phyloP scores from a whole-genome alignment of 1,140 invertebrate species.

The Oreohelix idahoensis region DNA sequence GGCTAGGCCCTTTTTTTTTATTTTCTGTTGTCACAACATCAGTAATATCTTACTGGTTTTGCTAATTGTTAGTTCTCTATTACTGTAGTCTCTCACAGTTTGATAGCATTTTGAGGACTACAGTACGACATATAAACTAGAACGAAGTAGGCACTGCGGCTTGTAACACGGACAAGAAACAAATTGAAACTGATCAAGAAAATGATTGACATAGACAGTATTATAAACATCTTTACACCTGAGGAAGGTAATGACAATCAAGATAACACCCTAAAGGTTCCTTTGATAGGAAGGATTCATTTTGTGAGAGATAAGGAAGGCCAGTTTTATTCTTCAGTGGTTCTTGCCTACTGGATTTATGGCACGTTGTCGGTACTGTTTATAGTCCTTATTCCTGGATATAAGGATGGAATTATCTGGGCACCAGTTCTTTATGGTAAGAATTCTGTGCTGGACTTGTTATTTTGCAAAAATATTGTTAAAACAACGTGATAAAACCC shows the following conservation, averaged over 20 bases:
- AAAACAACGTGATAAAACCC: too few relatives aligned
- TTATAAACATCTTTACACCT: conserved; percentile 17
- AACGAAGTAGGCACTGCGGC: neutral
- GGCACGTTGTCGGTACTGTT: conserved; percentile 50
- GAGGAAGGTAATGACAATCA: neutral
- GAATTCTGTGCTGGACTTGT: too few relatives aligned
- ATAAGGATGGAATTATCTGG: conserved; percentile 49
- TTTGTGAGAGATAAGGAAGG: conserved; percentile 58
- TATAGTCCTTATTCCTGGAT: conserved; percentile 55
- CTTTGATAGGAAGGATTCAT: conserved; percentile 46
- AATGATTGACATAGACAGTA: conserved; percentile 14
- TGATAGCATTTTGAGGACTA: neutral
- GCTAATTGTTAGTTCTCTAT: too few relatives aligned
- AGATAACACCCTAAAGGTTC: conserved; percentile 25
- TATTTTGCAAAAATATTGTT: too few relatives aligned
- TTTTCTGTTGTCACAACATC: too few relatives aligned
- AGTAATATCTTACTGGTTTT: too few relatives aligned
- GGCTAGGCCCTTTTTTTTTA: too few relatives aligned
- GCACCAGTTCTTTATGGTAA: conserved; percentile 49
- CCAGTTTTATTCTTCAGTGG: conserved; percentile 45
- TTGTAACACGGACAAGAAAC: neutral
- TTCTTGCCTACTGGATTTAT: conserved; percentile 59
- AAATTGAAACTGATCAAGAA: neutral
- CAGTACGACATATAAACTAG: neutral
- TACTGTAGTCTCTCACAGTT: neutral